A percentile compares a stretch with the other conserved stretches of the same genome.
phyloP scores from a whole-genome alignment of 1,140 invertebrate species.

The Ceratoteleas bidentatus region DNA sequence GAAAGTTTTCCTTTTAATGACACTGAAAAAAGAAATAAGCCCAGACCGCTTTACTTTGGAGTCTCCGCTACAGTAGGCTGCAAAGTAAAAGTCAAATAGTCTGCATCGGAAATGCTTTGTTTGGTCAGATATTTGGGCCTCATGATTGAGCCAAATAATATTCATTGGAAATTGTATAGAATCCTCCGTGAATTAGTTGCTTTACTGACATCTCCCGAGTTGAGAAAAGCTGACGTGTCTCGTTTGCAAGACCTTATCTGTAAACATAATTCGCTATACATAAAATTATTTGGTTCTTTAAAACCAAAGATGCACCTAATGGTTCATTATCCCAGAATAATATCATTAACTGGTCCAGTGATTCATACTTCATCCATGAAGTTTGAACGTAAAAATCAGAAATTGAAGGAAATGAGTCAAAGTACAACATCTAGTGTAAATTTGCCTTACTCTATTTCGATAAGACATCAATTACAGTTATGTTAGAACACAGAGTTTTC shows the following conservation, averaged over 20 bases:
- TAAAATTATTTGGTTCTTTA: slow-evolving; percentile 31
- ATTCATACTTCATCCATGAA: slow-evolving; percentile 25
- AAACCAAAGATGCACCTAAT: slow-evolving; percentile 57
- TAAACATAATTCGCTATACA: slow-evolving; percentile 44
- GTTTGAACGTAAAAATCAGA: slow-evolving; percentile 50
- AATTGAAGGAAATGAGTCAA: slow-evolving; percentile 30
- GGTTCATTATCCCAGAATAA: slow-evolving; percentile 34
- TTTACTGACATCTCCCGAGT: slow-evolving; percentile 29
- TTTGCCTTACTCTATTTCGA: slow-evolving; percentile 41
- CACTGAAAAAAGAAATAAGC: no score
- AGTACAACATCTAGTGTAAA: slow-evolving; percentile 24
- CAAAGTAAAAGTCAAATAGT: no score
- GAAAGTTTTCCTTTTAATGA: no score
- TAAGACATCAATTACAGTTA: slow-evolving; percentile 57
- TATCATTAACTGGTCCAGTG: slow-evolving; percentile 43
- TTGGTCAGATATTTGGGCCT: no score
- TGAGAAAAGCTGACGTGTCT: slow-evolving; percentile 11
- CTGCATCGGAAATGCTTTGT: no score
- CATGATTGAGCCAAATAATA: slow-evolving; percentile 22
- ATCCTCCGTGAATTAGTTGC: slow-evolving; percentile 42
- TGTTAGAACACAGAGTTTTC: slow-evolving; percentile 9
- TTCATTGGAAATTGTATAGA: slow-evolving; percentile 44
- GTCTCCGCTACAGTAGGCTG: no score
- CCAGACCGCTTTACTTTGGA: no score
- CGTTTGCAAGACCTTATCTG: slow-evolving; percentile 21